A percentile compares a stretch with the other conserved stretches of the same genome.
Conservation (phyloP, 2,113 vertebrate genomes). For the Xiphophorus hellerii region DNA sequence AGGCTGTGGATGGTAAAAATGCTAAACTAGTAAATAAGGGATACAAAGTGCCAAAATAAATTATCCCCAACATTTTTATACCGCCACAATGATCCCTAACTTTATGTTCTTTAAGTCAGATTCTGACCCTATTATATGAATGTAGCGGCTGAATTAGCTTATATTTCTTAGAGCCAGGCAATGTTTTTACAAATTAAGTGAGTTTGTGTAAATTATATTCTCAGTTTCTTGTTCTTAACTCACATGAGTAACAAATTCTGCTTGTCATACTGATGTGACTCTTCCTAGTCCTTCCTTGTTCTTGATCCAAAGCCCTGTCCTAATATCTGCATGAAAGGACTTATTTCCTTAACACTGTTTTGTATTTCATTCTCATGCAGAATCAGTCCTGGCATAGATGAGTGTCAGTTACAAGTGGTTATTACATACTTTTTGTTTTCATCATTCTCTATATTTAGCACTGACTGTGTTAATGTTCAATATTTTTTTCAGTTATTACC, state of each 20-base stretch:
- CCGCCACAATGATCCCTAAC: neutral
- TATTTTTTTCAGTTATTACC: neutral
- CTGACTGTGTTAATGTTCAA: neutral
- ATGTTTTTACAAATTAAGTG: too few species aligned
- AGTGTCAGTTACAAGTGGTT: conserved; percentile 48
- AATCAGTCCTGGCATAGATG: conserved; percentile 28
- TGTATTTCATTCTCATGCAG: conserved; percentile 52
- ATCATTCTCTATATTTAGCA: conserved; percentile 20
- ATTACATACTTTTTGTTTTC: conserved; percentile 29
- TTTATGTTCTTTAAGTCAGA: neutral
- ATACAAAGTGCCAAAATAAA: too few species aligned
- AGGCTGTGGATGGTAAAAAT: too few species aligned
- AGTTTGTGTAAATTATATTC: too few species aligned
- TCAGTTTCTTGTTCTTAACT: too few species aligned
- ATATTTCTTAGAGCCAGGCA: too few species aligned
- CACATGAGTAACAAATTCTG: neutral
- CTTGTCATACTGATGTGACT: conserved; percentile 32
- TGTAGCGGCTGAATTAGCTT: too few species aligned
- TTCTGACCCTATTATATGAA: neutral
- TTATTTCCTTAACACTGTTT: conserved; percentile 38
- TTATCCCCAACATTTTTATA: neutral
- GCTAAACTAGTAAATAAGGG: too few species aligned
- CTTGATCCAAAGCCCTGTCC: conserved; percentile 45
- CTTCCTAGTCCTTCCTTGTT: conserved; percentile 39
- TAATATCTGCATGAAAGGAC: conserved; percentile 45